These are phyloP conservation scores for Coregonus ussuriensis DNA, from an alignment of 2,797 vertebrate genomes.

Conservation along the genomic window DNA sequence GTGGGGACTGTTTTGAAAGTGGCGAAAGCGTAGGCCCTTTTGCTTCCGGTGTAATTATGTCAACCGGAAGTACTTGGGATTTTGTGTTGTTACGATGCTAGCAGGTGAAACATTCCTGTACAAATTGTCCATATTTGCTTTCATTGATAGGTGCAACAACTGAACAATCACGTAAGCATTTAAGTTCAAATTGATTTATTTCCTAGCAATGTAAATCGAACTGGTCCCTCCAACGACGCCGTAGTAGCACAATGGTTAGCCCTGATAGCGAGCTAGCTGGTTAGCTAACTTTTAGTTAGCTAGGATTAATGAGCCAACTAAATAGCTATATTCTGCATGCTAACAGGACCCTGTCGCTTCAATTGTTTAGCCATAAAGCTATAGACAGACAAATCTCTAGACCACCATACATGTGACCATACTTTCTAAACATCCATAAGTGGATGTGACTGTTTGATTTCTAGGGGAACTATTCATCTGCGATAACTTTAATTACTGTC, in stretches of 20 bases:
- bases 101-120: background rate
- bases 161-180: background rate
- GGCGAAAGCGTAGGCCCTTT: slow-evolving; percentile 15
- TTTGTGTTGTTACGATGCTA: background rate
- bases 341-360: background rate
- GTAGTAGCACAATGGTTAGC: background rate
- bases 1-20: slow-evolving; percentile 32
- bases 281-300: too few species aligned
- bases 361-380: background rate
- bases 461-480: too few species aligned
- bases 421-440: background rate
- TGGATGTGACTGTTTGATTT: too few species aligned
- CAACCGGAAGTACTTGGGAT: slow-evolving; percentile 52
- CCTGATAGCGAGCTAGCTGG: too few species aligned
- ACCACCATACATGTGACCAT: background rate
- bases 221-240: background rate
- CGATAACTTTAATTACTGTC: too few species aligned
- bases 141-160: background rate
- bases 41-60: slow-evolving; percentile 50
- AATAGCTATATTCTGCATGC: background rate
- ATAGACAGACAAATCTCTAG: too few species aligned
- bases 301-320: too few species aligned
- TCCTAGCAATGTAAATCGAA: background rate
- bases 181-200: background rate
- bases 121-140: background rate